A percentile compares a stretch with the other conserved stretches of the same genome.
phyloP scores from a whole-genome alignment of 1,140 invertebrate species.

The Zaprionus lachaisei region DNA sequence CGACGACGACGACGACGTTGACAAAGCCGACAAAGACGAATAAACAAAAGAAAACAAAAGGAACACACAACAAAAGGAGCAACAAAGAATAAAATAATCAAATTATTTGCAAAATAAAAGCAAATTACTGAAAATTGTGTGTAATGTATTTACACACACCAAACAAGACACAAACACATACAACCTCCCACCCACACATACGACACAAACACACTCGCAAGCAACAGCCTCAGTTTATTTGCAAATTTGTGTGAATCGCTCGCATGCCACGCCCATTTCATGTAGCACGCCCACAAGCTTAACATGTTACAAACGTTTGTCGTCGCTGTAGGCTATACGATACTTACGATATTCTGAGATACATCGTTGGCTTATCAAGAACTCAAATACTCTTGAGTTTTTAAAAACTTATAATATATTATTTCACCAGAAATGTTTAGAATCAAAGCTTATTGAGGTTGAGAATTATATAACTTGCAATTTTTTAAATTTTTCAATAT shows the following conservation, averaged over 20 bases:
- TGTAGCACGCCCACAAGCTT: constrained; percentile 55
- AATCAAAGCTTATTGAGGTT: too few relatives aligned
- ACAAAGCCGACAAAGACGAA: constrained; percentile 24
- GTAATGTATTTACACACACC: constrained; percentile 55
- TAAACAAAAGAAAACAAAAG: constrained; percentile 4
- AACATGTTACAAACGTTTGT: constrained; percentile 37
- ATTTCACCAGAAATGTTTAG: too few relatives aligned
- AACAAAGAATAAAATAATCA: constrained; percentile 65
- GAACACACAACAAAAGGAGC: constrained; percentile 35
- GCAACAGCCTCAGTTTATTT: constrained; percentile 10
- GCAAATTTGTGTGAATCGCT: constrained; percentile 30
- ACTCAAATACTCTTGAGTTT: too few relatives aligned
- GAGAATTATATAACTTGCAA: too few relatives aligned
- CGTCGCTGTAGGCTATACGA: constrained; percentile 53
- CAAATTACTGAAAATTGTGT: constrained; percentile 74
- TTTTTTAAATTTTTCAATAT: too few relatives aligned
- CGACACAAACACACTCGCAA: neutral
- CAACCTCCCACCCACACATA: constrained; percentile 2
- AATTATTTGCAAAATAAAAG: constrained; percentile 78
- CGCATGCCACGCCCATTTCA: constrained; percentile 63
- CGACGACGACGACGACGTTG: neutral
- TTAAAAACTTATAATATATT: too few relatives aligned
- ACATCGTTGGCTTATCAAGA: too few relatives aligned
- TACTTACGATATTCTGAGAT: constrained; percentile 13
- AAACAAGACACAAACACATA: constrained; percentile 8